Evolutionary conservation across 2,797 vertebrate genomes (phyloP).

Genomic region (Bradypodion pumilum): DNA sequence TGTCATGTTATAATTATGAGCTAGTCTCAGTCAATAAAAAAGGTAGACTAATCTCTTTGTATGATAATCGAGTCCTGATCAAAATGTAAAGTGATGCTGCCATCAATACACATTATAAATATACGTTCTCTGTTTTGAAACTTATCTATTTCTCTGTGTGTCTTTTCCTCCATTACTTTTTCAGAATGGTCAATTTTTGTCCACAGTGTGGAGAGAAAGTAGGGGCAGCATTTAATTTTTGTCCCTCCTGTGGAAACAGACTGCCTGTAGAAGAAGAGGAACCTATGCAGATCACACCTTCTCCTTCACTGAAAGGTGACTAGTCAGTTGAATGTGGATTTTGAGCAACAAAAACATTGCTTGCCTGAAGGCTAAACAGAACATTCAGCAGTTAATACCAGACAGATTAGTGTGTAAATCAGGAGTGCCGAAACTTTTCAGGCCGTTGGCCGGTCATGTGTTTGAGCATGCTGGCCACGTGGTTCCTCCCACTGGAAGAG

Average conservation of each 20-base stretch:
- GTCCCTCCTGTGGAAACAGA: slow-evolving; percentile 84
- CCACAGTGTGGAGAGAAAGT: slow-evolving; percentile 85
- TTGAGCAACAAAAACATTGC: neutral
- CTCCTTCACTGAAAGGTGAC: slow-evolving; percentile 6
- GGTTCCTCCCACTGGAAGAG: no score
- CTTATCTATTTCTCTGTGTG: neutral
- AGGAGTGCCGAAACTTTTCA: no score
- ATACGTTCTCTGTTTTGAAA: neutral
- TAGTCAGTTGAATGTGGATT: neutral
- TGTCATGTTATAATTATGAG: no score
- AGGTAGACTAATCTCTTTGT: no score
- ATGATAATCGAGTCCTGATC: no score
- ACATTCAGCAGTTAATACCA: neutral
- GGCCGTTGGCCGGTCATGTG: no score
- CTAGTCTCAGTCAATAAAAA: no score
- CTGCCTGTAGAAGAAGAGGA: slow-evolving; percentile 65
- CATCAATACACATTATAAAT: neutral
- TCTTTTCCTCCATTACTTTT: neutral
- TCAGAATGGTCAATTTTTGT: slow-evolving; percentile 85
- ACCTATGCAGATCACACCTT: slow-evolving; percentile 28
- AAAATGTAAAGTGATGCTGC: no score
- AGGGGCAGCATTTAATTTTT: slow-evolving; percentile 82
- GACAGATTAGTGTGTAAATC: neutral
- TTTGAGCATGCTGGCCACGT: no score
- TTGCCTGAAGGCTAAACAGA: neutral